phyloP scores from a whole-genome alignment of 2,113 vertebrate genomes.

The Pseudopipra pipra region DNA sequence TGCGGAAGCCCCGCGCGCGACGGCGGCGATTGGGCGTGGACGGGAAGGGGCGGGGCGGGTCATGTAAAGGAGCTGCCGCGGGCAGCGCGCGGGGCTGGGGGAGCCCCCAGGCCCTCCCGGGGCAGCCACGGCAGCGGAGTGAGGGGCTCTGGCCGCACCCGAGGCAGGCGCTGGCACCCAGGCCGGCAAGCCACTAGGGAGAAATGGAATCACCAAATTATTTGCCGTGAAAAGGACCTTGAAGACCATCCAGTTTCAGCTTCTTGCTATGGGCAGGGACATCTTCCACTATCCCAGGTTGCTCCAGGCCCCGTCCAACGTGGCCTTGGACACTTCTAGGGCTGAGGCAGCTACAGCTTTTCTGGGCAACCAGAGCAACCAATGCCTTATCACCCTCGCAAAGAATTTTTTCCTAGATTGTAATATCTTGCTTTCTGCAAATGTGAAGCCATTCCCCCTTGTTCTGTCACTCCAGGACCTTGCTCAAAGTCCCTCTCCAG shows the following conservation, averaged over 20 bases:
- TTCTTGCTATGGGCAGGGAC: neutral
- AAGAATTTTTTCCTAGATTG: neutral
- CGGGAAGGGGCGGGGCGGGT: neutral
- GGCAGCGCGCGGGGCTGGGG: no score
- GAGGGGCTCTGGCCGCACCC: neutral
- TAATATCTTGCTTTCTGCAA: neutral
- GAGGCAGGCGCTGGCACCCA: no score
- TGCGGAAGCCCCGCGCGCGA: neutral
- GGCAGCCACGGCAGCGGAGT: accelerated
- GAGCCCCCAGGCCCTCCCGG: neutral
- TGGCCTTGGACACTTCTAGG: neutral
- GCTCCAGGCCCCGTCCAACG: neutral
- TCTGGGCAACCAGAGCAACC: neutral
- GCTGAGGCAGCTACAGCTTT: neutral
- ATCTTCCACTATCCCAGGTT: neutral
- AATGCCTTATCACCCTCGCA: neutral
- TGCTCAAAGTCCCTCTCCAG: neutral
- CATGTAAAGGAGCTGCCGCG: no score
- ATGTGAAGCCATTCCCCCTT: neutral
- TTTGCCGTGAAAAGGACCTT: neutral
- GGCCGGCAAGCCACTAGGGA: neutral
- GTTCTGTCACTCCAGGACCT: neutral
- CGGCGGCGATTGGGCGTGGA: neutral
- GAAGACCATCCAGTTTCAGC: no score
- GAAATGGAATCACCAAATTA: neutral